Percentiles rank a stretch among this genome's conserved stretches.
Evolutionary conservation across 2,113 vertebrate genomes (phyloP).

Genomic region (Oryzias woworae): DNA sequence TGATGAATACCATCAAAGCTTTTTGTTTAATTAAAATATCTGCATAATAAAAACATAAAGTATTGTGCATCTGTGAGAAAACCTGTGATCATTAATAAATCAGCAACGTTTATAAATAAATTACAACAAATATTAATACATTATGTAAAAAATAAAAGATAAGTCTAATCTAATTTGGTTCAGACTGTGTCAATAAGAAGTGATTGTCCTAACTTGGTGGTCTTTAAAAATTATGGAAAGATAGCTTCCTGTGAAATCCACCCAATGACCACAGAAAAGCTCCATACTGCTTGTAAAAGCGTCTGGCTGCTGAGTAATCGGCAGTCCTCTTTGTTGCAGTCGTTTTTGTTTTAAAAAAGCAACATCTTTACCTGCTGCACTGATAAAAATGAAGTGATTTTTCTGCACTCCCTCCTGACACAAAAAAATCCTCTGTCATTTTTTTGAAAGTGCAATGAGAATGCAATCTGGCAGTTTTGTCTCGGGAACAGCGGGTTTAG

Average conservation of each 20-base stretch:
- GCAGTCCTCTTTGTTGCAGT: constrained; percentile 24
- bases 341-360: constrained; percentile 27
- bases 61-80: too few species aligned
- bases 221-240: too few species aligned
- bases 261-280: not conserved
- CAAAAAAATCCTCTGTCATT: constrained; percentile 14
- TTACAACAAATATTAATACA: too few species aligned
- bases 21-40: too few species aligned
- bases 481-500: constrained; percentile 18
- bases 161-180: too few species aligned
- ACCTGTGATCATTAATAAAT: too few species aligned
- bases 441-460: constrained; percentile 13
- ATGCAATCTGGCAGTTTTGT: constrained; percentile 15
- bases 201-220: too few species aligned
- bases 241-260: not conserved
- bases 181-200: too few species aligned
- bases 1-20: too few species aligned
- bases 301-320: constrained; percentile 53
- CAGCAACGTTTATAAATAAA: too few species aligned
- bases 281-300: not conserved
- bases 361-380: constrained; percentile 44
- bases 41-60: too few species aligned
- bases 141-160: too few species aligned
- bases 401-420: constrained; percentile 36
- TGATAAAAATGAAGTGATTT: constrained; percentile 27